Evolutionary conservation across 1,140 invertebrate genomes (phyloP), one percentile per base, ranked within the genome.

Genomic region (Rhopalosiphum maidis): DNA sequence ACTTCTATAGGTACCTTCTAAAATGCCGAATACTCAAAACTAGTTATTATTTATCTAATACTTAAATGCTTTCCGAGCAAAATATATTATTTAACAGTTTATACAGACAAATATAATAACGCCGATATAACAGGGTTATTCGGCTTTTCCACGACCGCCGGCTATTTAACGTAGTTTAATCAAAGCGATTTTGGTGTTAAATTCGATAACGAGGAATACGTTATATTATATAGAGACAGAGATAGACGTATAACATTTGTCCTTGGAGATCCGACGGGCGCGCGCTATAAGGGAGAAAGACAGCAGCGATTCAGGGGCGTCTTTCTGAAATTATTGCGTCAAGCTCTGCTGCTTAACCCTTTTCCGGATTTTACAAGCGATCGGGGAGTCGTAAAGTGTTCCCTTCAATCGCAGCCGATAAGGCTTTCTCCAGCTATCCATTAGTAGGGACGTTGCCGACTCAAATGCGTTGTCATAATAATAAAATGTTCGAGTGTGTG

Each of bases 311-410:
- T 25, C 35, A 25, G 51, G 91, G 91, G 68, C 91, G 91, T 92
- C 82, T 93, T 93, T 55, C 82, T 82, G 48, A 93, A 93, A 93
- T 86, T 93, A 93, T 93, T 93, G 91, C 91, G 91, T 93, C 91
- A 55, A 86, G 77, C 91, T 85, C 46, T 35, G 88, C 37, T 54
- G 82, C 91, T 86, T 93, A 93, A 93, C 91, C 91, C 91, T 93
- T 93, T 93, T 86, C 48, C 46, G 46, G 91, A 93, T 93, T 93
- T 93, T 93, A 93, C 91, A 93, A 86, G 82, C 91, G 91, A 93
- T 93, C 91, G 91, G 91, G 91, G 91, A 93, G 91, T 93, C 91
- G 91, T 93, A 93, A 93, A 93, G 82, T 30, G 48, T 55, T 93
- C 82, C 51, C 91, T 93, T 86, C 77, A 93, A 93, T 93, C 91